Evolutionary conservation across 2,113 vertebrate genomes (phyloP).

Genomic region (Phocoena phocoena): DNA sequence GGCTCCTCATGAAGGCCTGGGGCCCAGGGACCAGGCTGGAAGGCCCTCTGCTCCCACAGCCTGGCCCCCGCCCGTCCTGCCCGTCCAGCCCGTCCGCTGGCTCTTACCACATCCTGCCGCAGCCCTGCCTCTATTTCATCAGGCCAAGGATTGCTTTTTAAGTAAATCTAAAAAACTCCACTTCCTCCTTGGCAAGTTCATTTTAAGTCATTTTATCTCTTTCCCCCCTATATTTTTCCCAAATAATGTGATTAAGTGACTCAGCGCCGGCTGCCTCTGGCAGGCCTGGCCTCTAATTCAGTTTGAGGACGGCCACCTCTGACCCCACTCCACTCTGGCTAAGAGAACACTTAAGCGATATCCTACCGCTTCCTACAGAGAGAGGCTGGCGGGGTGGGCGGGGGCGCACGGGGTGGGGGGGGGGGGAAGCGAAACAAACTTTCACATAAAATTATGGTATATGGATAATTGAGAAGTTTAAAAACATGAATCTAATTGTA

Average conservation of each 20-base stretch:
- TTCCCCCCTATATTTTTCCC: conserved; percentile 88
- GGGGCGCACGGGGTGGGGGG: conserved; percentile 59
- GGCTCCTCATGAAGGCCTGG: not conserved
- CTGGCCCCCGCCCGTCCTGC: not conserved
- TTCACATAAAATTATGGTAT: conserved; percentile 96
- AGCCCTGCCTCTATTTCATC: conserved; percentile 84
- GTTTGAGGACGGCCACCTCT: conserved; percentile 91
- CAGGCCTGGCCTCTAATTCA: conserved; percentile 89
- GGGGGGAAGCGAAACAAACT: conserved; percentile 88
- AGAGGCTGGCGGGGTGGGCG: conserved; percentile 77
- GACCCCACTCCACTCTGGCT: conserved; percentile 89
- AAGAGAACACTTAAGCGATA: conserved; percentile 89
- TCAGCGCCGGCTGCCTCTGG: conserved; percentile 87
- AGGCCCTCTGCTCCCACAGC: conserved; percentile 23
- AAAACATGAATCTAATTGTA: conserved; percentile 99
- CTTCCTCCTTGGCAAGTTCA: conserved; percentile 88
- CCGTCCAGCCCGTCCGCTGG: conserved; percentile 51
- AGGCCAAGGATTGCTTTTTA: conserved; percentile 87
- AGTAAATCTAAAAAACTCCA: conserved; percentile 89
- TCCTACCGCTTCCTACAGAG: conserved; percentile 88
- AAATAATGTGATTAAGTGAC: conserved; percentile 91
- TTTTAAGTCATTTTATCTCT: conserved; percentile 91
- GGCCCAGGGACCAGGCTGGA: not conserved
- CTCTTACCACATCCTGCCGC: conserved; percentile 77
- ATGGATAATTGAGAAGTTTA: conserved; percentile 99